A percentile compares a stretch with the other conserved stretches of the same genome.
Evolutionary conservation across 2,888 invertebrate genomes (phyloP).

Genomic region (Spisula solida): DNA sequence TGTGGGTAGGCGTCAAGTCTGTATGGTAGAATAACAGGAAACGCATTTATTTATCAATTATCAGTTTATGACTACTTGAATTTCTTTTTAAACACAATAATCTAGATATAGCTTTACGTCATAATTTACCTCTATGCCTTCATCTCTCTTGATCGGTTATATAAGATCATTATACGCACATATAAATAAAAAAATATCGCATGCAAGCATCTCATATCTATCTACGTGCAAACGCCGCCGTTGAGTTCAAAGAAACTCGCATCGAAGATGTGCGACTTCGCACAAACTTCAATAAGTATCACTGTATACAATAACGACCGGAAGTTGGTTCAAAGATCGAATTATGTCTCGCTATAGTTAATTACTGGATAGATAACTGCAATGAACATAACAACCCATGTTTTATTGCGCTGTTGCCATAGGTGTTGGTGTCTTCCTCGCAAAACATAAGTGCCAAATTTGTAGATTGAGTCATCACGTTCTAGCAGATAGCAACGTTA

Average conservation of each 20-base stretch:
- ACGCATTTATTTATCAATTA: not conserved
- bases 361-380: constrained; percentile 1
- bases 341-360: not conserved
- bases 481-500: not conserved
- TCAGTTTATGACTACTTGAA: no score
- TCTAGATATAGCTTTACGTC: no score
- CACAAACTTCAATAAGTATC: constrained; percentile 2
- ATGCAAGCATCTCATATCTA: not conserved
- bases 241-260: constrained; percentile 15
- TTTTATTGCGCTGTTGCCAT: not conserved
- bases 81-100: no score
- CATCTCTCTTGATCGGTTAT: not conserved
- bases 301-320: not conserved
- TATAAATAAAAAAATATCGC: not conserved
- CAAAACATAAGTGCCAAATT: not conserved
- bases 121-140: not conserved
- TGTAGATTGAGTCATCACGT: not conserved
- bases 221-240: not conserved
- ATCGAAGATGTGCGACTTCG: not conserved
- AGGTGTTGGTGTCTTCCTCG: not conserved
- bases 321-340: constrained; percentile 2
- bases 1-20: no score
- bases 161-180: not conserved
- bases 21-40: no score
- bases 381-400: not conserved